These are phyloP conservation scores for Stigmatopora nigra DNA, from an alignment of 2,113 vertebrate genomes.

Conservation along the genomic window DNA sequence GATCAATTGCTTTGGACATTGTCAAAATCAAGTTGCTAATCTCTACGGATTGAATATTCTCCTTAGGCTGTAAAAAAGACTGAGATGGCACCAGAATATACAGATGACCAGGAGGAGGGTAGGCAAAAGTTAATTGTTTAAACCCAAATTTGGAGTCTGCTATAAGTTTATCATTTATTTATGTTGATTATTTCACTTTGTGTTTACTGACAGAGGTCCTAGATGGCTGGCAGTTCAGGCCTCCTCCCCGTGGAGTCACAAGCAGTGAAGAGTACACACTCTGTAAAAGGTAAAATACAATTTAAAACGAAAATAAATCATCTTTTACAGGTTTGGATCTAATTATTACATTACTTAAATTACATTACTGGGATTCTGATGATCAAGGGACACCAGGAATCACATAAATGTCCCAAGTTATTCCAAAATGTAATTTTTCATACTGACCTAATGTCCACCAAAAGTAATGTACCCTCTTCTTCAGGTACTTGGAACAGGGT, in stretches of 20 bases:
- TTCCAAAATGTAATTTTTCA: no score
- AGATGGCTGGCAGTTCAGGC: slow-evolving; percentile 94
- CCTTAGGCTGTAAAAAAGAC: slow-evolving; percentile 59
- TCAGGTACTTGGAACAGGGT: slow-evolving; percentile 93
- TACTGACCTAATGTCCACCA: no score
- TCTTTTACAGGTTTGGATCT: neutral
- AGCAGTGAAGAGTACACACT: slow-evolving; percentile 97
- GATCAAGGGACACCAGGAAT: no score
- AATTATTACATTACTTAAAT: neutral
- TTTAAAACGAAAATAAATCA: neutral
- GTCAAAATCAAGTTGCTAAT: no score
- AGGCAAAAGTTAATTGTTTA: slow-evolving; percentile 23
- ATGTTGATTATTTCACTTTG: slow-evolving; percentile 20
- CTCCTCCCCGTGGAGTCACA: slow-evolving; percentile 92
- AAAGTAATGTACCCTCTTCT: neutral
- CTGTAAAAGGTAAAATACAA: slow-evolving; percentile 83
- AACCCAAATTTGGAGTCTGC: neutral
- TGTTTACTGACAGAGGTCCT: slow-evolving; percentile 61
- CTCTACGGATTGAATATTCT: no score
- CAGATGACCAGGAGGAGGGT: slow-evolving; percentile 74
- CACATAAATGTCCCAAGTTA: no score
- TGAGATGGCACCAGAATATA: slow-evolving; percentile 64
- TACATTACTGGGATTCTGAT: no score
- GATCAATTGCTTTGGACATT: no score
- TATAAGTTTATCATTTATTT: neutral